Base-by-base conservation (phyloP, 2,888 invertebrate genomes). In the Ochropleura plecta region DNA sequence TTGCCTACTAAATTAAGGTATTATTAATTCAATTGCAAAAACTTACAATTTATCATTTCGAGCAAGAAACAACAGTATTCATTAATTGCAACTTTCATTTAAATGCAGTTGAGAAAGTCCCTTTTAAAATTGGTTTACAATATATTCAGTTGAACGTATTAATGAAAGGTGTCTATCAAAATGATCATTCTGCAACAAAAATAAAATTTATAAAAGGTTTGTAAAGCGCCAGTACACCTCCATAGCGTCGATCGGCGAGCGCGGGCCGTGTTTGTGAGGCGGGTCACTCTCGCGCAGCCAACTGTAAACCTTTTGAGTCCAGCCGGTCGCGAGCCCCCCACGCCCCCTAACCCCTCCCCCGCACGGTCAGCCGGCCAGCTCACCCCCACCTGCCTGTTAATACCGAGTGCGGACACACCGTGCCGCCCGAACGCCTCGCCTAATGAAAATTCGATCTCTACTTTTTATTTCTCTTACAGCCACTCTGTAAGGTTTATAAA, bases 221-320 rank as follows among this genome's bases (percentile, higher is more conserved):
- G 89, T 91, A 91, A 93, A 92, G 84, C 76, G 62, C 55, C 76
- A 86, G 90, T 89, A 89, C 91, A 92, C 90, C 91, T 94, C 94
- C 94, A 95, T 94, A 95, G 87, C 88, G 85, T 88, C 91, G 90
- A 92, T 89, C 93, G 90, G 87, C 84, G 90, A 88, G 87, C 92
- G 84, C 91, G 91, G 91, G 85, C 91, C 90, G 91, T 95, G 96
- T 96, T 96, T 96, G 95, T 94, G 93, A 95, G 95, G 96, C 93
- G 95, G 96, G 96, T 95, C 95, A 96, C 96, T 96, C 96, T 93
- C 91, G 96, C 96, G 96, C 96, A 96, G 89, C 95, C 90, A 94
- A 95, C 96, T 96, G 96, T 95, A 94, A 96, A 96, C 93, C 95
- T 96, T 96, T 96, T 94, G 95, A 95, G 95, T 92, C 93, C 95